Conservation (phyloP, 2,888 invertebrate species). For the Empis livida region DNA sequence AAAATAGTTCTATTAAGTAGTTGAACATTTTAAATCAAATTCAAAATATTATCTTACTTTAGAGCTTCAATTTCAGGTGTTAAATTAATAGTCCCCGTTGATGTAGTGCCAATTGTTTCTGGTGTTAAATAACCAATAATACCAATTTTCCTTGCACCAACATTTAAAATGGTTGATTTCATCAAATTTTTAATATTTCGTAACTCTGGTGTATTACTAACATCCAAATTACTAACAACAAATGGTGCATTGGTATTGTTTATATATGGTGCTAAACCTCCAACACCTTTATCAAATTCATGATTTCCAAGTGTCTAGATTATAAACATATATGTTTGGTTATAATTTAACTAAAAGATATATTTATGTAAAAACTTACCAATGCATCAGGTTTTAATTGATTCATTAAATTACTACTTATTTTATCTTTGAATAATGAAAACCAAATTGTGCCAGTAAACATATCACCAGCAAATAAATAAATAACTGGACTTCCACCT, state of each 20-base stretch:
- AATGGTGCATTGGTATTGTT: constrained; percentile 56
- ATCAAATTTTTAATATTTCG: constrained; percentile 34
- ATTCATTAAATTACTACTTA: constrained; percentile 67
- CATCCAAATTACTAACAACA: constrained; percentile 60
- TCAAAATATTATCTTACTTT: constrained; percentile 23
- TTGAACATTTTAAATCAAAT: not conserved
- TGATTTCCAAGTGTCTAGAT: constrained; percentile 93
- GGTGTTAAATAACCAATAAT: constrained; percentile 79
- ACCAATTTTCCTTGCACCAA: constrained; percentile 56
- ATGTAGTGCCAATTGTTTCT: constrained; percentile 53
- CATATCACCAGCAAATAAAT: constrained; percentile 85
- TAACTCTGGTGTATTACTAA: constrained; percentile 49
- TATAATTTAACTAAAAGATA: too few species aligned
- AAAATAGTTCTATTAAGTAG: too few species aligned
- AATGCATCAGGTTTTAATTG: constrained; percentile 71
- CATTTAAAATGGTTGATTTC: constrained; percentile 51
- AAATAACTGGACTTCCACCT: constrained; percentile 53
- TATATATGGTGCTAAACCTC: constrained; percentile 65
- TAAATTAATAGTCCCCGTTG: constrained; percentile 43
- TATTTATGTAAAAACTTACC: constrained; percentile 40
- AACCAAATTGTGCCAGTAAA: constrained; percentile 86
- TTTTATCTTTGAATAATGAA: constrained; percentile 65
- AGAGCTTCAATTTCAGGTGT: constrained; percentile 58
- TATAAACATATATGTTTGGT: too few species aligned
- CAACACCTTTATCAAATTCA: constrained; percentile 74